phyloP scores from a whole-genome alignment of 2,113 vertebrate genomes.

The Empidonax alnorum region DNA sequence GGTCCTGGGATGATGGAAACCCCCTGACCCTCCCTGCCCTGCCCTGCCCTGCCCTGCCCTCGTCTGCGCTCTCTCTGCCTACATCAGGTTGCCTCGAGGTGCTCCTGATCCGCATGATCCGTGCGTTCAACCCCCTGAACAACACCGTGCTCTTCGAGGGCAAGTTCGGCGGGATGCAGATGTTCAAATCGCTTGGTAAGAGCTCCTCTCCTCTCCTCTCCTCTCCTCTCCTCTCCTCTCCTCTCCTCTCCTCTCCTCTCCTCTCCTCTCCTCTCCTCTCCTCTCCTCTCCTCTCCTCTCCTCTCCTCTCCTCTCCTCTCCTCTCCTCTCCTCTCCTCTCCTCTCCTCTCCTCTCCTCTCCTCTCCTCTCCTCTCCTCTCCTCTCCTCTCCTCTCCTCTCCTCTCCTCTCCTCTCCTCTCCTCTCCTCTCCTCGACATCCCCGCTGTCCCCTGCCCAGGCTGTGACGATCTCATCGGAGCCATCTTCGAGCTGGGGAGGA shows the following conservation, averaged over 20 bases:
- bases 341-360: no score
- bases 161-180: conserved; percentile 82
- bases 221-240: neutral
- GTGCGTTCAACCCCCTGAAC: conserved; percentile 88
- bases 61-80: conserved; percentile 36
- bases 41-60: conserved; percentile 49
- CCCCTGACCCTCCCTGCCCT: conserved; percentile 29
- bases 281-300: no score
- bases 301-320: no score
- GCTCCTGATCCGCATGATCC: conserved; percentile 89
- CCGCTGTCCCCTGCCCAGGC: conserved; percentile 64
- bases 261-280: no score
- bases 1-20: conserved; percentile 23
- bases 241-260: neutral
- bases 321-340: no score
- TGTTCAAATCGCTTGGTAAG: conserved; percentile 91
- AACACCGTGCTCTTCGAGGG: conserved; percentile 89
- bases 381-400: neutral
- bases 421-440: neutral
- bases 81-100: conserved; percentile 87
- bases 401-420: no score
- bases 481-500: conserved; percentile 86
- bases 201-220: neutral
- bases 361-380: rapidly evolving
- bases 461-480: conserved; percentile 87